Base-by-base conservation (phyloP, 1,140 invertebrate species). In the Sitobion miscanthi region DNA sequence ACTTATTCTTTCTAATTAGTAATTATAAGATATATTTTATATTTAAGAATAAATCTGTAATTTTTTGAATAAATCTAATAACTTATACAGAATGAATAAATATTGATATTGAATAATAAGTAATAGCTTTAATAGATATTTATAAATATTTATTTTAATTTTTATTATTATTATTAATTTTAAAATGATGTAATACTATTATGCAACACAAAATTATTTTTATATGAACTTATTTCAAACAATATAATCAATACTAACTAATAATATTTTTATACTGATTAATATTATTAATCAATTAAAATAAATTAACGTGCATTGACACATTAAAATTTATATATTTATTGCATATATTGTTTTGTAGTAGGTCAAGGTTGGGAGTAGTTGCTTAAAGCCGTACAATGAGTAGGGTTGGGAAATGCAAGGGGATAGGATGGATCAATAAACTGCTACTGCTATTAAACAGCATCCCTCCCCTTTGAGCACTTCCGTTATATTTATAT, bases 371-470 rank as follows among this genome's bases (percentile, higher is more conserved):
- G 91, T 93, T 93, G 82, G 35, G 82, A 93, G 77, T 57, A 93
- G 77, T 85, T 42, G 91, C 52, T 93, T 30, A 77, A 92, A 92
- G 90, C 69, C 77, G 91, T 93, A 93, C 35, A 86, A 83, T 42
- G 52, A 42, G 30, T 38, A 93, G 47, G 91, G 91, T 54, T 8
- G 35, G 82, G 82, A 54, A 93, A 83, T 93, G 91, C 47, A 93
- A 93, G 91, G 91, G 91, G 35, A 85, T 54, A 83, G 49, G 77
- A 93, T 93, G 91, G 91, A 93, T 93, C 91, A 93, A 93, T 93
- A 93, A 92, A 93, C 91, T 86, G 91, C 91, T 93, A 52, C 91
- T 93, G 91, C 91, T 93, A 85, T 93, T 93, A 93, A 93, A 93
- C 91, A 93, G 91, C 91, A 93, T 93, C 91, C 91, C 91, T 93